Evolutionary conservation across 2,888 invertebrate genomes (phyloP), one percentile per base, ranked within the genome.

Genomic region (Abrostola tripartita): DNA sequence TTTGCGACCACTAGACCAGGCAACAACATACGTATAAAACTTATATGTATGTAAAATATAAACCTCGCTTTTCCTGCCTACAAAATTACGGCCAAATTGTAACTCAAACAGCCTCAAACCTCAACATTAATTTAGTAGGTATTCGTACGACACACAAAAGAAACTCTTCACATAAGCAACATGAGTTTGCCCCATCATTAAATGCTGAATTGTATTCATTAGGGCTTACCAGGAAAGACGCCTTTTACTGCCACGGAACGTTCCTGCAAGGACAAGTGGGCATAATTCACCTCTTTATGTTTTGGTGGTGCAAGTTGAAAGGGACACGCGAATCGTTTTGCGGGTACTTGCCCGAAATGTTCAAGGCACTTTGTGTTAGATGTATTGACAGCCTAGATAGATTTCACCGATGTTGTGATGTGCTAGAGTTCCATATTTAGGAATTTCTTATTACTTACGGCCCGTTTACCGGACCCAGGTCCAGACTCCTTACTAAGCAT

Each of bases 181-280:
- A 55, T 69, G 76, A 76, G 76, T 79, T 69, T 52, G 44, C 73
- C 37, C 52, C 68, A 67, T 68, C 74, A 76, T 76, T 75, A 79
- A 75, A 76, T 61, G 41, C 57, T 75, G 76, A 76, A 77, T 74
- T 78, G 69, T 70, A 76, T 83, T 83, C 83, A 81, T 84, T 82
- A 81, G 56, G 53, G 67, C 55, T 50, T 42, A 47, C 47, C 57
- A 55, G 68, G 65, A 76, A 65, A 70, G 77, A 80, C 81, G 73
- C 83, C 76, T 82, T 84, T 81, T 76, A 80, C 78, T 70, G 75
- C 63, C 76, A 70, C 70, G 70, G 61, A 74, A 75, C 72, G 76
- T 70, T 72, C 58, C 52, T 58, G 64, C 41, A 36, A 52, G 49
- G 64, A 76, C 68, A 67, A 74, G 74, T 37, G 62, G 52, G 47